A percentile compares a stretch with the other conserved stretches of the same genome.
phyloP scores from a whole-genome alignment of 1,140 invertebrate species.

The Solenopsis invicta region DNA sequence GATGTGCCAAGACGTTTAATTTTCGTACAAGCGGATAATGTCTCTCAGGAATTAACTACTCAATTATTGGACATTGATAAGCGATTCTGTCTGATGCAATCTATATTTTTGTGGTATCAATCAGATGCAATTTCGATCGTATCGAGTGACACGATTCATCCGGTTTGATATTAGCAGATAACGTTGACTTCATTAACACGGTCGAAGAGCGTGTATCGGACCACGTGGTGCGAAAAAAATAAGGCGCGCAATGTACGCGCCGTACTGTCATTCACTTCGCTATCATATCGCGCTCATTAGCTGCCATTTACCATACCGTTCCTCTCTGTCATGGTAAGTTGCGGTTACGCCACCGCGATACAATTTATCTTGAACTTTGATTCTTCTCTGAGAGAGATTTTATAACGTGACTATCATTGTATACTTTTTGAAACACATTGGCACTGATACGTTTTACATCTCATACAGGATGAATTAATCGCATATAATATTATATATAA shows the following conservation, averaged over 20 bases:
- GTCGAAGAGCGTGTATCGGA: neutral
- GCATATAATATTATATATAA: neutral
- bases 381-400: slow-evolving; percentile 32
- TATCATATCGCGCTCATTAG: slow-evolving; percentile 72
- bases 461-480: neutral
- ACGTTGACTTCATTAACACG: neutral
- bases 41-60: slow-evolving; percentile 26
- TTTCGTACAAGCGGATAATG: neutral
- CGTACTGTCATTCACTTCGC: slow-evolving; percentile 14
- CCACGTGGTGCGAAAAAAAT: neutral
- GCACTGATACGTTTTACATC: neutral
- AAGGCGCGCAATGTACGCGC: slow-evolving; percentile 4
- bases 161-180: neutral
- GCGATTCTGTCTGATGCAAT: slow-evolving; percentile 30
- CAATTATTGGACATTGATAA: slow-evolving; percentile 50
- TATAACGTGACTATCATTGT: slow-evolving; percentile 5
- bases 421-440: neutral
- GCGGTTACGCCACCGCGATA: slow-evolving; percentile 66
- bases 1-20: neutral
- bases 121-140: slow-evolving; percentile 15
- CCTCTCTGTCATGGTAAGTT: slow-evolving; percentile 54
- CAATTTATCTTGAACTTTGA: slow-evolving; percentile 66
- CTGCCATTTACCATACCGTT: slow-evolving; percentile 54
- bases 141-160: neutral
- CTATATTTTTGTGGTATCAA: slow-evolving; percentile 30